Evolutionary conservation across 2,888 invertebrate species (phyloP).

Genomic region (Enchytraeus crypticus): DNA sequence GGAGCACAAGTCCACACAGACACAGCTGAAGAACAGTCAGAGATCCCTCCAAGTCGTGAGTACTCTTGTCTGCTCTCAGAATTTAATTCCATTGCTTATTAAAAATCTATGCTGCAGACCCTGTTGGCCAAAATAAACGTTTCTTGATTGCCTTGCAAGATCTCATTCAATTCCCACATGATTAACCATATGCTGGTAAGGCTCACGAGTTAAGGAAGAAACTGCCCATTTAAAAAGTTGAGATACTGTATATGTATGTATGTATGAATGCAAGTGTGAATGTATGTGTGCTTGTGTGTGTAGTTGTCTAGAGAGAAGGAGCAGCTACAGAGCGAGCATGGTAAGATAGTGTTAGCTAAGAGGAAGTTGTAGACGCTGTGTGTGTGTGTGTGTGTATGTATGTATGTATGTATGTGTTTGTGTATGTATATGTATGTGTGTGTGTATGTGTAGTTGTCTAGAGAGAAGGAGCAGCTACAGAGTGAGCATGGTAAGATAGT

Average conservation of each 20-base stretch:
- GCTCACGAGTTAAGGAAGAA: too few relatives aligned
- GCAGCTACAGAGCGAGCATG: constrained; percentile 69
- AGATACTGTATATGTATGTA: constrained; percentile 60
- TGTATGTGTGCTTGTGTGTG: background rate
- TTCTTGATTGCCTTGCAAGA: too few relatives aligned
- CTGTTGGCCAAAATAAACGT: too few relatives aligned
- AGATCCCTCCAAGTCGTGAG: constrained; percentile 41
- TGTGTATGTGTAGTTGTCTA: constrained; percentile 5
- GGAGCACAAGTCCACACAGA: constrained; percentile 54
- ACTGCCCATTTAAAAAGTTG: constrained; percentile 76
- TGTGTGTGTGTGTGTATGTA: too few relatives aligned
- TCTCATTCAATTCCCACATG: too few relatives aligned
- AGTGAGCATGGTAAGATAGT: constrained; percentile 74
- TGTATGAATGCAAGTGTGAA: background rate
- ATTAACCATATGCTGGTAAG: too few relatives aligned
- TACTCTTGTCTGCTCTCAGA: background rate
- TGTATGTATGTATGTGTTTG: too few relatives aligned
- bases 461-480: constrained; percentile 71
- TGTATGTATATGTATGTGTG: background rate
- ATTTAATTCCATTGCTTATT: too few relatives aligned
- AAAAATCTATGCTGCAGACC: too few relatives aligned
- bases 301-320: constrained; percentile 61
- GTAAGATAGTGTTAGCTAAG: constrained; percentile 70
- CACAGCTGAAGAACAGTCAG: constrained; percentile 43
- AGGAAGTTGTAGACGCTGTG: constrained; percentile 80